Evolutionary conservation across 2,113 vertebrate genomes (phyloP), one percentile per base, ranked within the genome.

Genomic region (Lontra canadensis): DNA sequence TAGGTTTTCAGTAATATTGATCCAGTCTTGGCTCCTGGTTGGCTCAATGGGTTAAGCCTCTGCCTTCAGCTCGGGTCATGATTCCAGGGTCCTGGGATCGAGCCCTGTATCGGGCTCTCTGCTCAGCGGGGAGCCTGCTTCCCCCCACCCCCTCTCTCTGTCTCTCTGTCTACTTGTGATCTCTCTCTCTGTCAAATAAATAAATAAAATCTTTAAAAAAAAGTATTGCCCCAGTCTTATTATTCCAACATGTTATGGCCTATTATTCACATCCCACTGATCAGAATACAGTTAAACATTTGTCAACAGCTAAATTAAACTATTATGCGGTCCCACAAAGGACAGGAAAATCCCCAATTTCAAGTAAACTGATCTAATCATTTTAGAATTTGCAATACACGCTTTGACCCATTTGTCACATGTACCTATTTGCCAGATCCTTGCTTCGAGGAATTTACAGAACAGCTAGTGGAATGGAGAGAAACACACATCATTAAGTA

Each of bases 231-330:
- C 39, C 29, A 6, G 59, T 82, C 87, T 74, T 65, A 94, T 49
- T 83, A 94, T 63, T 82, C 83, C 15, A 89, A 83, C 71, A 90
- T 25, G 29, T 57, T 34, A 13, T 29, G 18, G 65, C 55, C 95
- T 82, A 96, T 95, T 95, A 95, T 87, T 89, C 36, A 52, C n/a
- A 47, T n/a, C 17, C 63, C 76, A 95, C 89, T 96, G 97, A 96
- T 96, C 52, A 61, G 63, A 87, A 96, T 26, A 96, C 95, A 97
- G 97, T 89, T 57, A 88, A 81, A 79, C 92, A 94, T 88, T 97
- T 63, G 52, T 36, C 67, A 94, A 71, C 71, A 42, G 92, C 74
- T 73, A 52, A 80, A 89, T 93, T 81, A 94, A 94, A 96, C 79
- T 78, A 59, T 47, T 80, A 69, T 4, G 0, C 17, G 29, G 42